Base-by-base conservation (phyloP, 2,888 invertebrate species). In the Tubulanus polymorphus region DNA sequence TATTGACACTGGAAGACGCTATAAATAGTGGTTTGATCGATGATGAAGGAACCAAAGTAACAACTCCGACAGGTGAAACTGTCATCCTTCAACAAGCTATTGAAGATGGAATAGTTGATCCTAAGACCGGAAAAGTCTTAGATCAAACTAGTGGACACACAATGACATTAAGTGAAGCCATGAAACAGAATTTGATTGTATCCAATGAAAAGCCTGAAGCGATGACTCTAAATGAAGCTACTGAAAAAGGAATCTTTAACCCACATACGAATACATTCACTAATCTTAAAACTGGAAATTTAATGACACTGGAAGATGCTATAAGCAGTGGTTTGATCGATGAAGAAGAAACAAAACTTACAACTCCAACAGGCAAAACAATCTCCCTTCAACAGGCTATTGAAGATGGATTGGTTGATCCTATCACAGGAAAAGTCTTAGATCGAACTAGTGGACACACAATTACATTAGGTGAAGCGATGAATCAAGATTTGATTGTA, bases 311-410 rank as follows among this genome's bases (percentile, higher is more conserved):
- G 67, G 88, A 90, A 77, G 86, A 89, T 51, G 93, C 93, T 18
- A 87, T 91, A 20, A 90, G 29, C 89, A 90, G 66, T 70, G 70
- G 70, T 52, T 55, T 61, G 28, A 48, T 73, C 25, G 63, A 67
- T 27, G 67, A 70, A 30, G 63, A 68, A 55, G 69, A 71, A 25
- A 60, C 56, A 91, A 56, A 95, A 63, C 83, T 86, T 51, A 93
- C 94, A 68, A 89, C 91, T 0, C 85, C 89, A 58, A 89, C 89
- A 68, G 83, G 85, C 3, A 87, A 87, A 70, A 66, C 72, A 3
- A 81, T 92, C 47, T 87, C 88, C 56, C 86, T 97, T 63, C 81
- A 90, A 61, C 90, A 94, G 79, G 91, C 94, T 0, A 87, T 95
- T 60, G 61, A 68, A 47, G 49, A 59, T 25, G 69, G 66, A 18